A percentile compares a stretch with the other conserved stretches of the same genome.
These are phyloP conservation scores for Trimorus sp. DNA, from an alignment of 2,888 invertebrate species.

Conservation along the genomic window DNA sequence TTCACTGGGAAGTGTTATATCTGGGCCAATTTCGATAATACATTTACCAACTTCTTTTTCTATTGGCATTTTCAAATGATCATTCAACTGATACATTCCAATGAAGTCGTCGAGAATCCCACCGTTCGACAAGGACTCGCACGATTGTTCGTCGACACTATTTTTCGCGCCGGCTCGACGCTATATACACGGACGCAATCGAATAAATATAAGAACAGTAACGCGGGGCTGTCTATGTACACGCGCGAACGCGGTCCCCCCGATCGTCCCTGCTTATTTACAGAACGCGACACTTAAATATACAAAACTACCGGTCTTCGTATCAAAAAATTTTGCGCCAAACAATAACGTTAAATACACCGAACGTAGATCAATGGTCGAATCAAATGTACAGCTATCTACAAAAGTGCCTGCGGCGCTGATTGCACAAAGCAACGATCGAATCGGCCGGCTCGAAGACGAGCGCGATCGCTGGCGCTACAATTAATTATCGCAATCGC, in stretches of 20 bases:
- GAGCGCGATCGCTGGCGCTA: background rate
- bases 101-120: too few relatives aligned
- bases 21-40: too few relatives aligned
- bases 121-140: too few relatives aligned
- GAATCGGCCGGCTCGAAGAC: conserved; percentile 25
- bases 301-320: conserved; percentile 33
- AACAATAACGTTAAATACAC: conserved; percentile 40
- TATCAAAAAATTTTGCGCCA: conserved; percentile 37
- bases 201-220: too few relatives aligned
- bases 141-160: background rate
- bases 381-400: conserved; percentile 63
- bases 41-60: too few relatives aligned
- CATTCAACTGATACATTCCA: too few relatives aligned
- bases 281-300: conserved; percentile 59
- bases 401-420: conserved; percentile 54
- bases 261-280: conserved; percentile 50
- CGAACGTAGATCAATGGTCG: conserved; percentile 41
- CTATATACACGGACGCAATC: too few relatives aligned
- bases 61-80: too few relatives aligned
- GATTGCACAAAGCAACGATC: conserved; percentile 59
- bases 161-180: background rate
- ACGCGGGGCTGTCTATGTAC: too few relatives aligned
- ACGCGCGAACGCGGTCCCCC: background rate
- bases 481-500: background rate
- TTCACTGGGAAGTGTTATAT: too few relatives aligned